Evolutionary conservation across 2,888 invertebrate species (phyloP), one percentile per base, ranked within the genome.

Genomic region (Rugalucina vietnamica): DNA sequence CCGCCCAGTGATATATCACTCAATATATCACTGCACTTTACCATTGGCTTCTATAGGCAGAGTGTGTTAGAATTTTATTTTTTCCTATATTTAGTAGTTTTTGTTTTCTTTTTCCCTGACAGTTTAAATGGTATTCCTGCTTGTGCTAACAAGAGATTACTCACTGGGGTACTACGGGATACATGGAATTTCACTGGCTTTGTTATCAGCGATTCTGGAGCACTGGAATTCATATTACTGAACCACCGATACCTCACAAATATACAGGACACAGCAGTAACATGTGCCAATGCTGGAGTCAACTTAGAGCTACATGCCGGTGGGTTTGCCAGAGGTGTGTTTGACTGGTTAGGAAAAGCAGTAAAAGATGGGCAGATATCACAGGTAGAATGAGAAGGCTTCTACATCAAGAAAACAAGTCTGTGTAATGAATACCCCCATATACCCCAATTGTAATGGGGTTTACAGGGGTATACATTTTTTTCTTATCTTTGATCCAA

Each of bases 71-170:
- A n/a, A n/a, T n/a, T n/a, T n/a, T n/a, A n/a, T n/a, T n/a, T n/a
- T n/a, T n/a, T n/a, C n/a, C n/a, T n/a, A n/a, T n/a, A n/a, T n/a
- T n/a, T n/a, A n/a, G n/a, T n/a, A n/a, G n/a, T n/a, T n/a, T n/a
- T n/a, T n/a, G n/a, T n/a, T n/a, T n/a, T n/a, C n/a, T n/a, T n/a
- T n/a, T n/a, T 73, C 12, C 75, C 27, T 77, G 71, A n/a, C 86
- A 93, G 93, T 82, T 82, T 93, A 1, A 92, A 93, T 85, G 93
- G 93, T 24, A 75, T 93, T 21, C 93, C 93, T 34, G 90, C 93
- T 0, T 93, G 93, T 90, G 91, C 90, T 37, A 91, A 93, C 84
- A 90, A 90, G 73, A 72, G 82, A 43, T 83, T 93, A 21, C 76
- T 93, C 79, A 92, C 91, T 0, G 91, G 92, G 49, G 85, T 93